Conservation (phyloP, 2,888 invertebrate species). For the Leucophenga montana region DNA sequence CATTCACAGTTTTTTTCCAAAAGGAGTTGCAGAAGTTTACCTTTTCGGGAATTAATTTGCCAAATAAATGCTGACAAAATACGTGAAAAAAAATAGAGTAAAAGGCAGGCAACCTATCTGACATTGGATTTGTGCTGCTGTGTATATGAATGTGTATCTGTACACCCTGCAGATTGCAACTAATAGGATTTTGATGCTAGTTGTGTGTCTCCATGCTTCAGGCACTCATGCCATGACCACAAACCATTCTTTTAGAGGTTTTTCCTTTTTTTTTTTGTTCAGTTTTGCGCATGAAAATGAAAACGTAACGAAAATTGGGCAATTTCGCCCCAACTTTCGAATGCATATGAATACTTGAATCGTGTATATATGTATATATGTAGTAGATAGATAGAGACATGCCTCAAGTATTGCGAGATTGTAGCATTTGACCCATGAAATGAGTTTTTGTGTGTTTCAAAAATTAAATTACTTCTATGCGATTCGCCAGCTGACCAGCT, state of each 20-base stretch:
- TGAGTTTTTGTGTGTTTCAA: conserved; percentile 68
- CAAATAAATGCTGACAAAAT: conserved; percentile 63
- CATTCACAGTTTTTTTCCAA: conserved; percentile 23
- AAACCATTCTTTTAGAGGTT: conserved; percentile 36
- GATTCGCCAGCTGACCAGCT: conserved; percentile 17
- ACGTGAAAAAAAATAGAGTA: conserved; percentile 49
- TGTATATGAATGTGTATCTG: background rate
- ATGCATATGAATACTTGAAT: background rate
- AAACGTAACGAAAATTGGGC: conserved; percentile 53
- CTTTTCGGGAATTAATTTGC: conserved; percentile 67
- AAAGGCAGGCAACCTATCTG: too few species aligned
- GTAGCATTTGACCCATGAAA: conserved; percentile 73
- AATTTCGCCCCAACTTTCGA: conserved; percentile 54
- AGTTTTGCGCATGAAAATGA: conserved; percentile 39
- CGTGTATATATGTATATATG: background rate
- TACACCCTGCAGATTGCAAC: conserved; percentile 44
- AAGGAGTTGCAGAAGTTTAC: conserved; percentile 52
- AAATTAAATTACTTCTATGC: conserved; percentile 17
- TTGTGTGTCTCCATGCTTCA: conserved; percentile 46
- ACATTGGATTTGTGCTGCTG: background rate
- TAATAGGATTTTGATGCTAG: conserved; percentile 70
- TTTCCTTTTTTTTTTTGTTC: conserved; percentile 24
- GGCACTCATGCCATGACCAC: conserved; percentile 35
- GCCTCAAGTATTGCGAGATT: conserved; percentile 57
- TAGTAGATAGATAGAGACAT: conserved; percentile 1